Conservation (phyloP, 2,113 vertebrate species). For the Myrmecobius fasciatus region DNA sequence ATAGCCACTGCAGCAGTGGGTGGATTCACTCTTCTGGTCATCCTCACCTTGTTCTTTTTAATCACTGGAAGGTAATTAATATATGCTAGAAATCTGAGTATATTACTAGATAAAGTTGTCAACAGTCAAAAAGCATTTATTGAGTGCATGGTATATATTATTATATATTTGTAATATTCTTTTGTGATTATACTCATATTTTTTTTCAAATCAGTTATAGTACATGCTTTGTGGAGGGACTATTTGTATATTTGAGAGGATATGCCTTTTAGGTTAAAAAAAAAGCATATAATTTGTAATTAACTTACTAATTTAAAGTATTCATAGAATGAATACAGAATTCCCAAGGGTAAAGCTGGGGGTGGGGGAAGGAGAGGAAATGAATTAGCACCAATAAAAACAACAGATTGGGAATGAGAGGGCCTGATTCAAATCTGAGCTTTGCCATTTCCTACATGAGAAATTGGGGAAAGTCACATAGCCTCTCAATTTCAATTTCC, state of each 20-base stretch:
- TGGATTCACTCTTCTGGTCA: conserved; percentile 95
- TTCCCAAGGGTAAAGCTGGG: neutral
- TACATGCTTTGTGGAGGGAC: neutral
- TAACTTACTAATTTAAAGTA: neutral
- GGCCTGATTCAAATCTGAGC: neutral
- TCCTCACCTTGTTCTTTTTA: conserved; percentile 96
- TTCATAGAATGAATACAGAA: neutral
- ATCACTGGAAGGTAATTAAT: conserved; percentile 94
- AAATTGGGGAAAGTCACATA: too few relatives aligned
- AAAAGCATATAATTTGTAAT: neutral
- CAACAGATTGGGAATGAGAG: neutral
- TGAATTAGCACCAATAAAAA: neutral
- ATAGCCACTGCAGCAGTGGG: conserved; percentile 95
- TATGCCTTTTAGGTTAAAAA: neutral
- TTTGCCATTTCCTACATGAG: neutral
- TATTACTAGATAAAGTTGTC: neutral
- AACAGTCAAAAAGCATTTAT: neutral
- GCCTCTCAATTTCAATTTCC: neutral
- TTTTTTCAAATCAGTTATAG: neutral
- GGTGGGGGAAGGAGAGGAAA: too few relatives aligned
- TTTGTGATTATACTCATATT: neutral
- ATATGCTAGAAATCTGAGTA: neutral
- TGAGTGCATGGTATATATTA: neutral
- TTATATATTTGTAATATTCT: neutral
- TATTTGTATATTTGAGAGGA: neutral